These are phyloP conservation scores for Cisticola juncidis DNA, from an alignment of 2,113 vertebrate species.

Conservation along the genomic window DNA sequence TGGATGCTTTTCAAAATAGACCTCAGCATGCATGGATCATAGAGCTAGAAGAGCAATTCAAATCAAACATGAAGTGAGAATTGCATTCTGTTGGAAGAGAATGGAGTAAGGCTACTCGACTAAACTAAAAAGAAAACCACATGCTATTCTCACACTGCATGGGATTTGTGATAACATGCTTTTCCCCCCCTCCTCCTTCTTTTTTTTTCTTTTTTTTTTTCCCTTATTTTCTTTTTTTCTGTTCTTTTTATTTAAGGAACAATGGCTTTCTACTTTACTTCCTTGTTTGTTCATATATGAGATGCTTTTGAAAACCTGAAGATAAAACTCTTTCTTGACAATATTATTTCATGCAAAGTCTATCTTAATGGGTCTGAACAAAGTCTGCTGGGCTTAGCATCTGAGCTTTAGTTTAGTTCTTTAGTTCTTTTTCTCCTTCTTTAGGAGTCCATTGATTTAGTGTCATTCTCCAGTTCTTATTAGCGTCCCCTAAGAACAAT, in stretches of 20 bases:
- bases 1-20: background rate
- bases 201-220: no score
- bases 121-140: background rate
- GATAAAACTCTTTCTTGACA: background rate
- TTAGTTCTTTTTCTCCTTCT: background rate
- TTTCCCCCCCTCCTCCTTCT: rapidly evolving
- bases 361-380: background rate
- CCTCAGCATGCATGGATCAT: background rate
- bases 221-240: no score
- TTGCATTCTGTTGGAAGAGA: background rate
- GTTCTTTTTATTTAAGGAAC: background rate
- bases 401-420: background rate
- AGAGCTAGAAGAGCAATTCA: background rate
- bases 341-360: background rate
- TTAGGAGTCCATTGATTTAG: slow-evolving; percentile 7
- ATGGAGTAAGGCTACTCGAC: background rate
- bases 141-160: background rate
- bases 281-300: background rate
- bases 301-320: background rate
- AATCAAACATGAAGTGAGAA: background rate
- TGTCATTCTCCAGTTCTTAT: background rate
- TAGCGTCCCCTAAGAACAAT: background rate
- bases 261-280: background rate
- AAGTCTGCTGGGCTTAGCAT: background rate
- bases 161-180: background rate